These are phyloP conservation scores for Uria aalge DNA, from an alignment of 2,113 vertebrate species.

Conservation along the genomic window DNA sequence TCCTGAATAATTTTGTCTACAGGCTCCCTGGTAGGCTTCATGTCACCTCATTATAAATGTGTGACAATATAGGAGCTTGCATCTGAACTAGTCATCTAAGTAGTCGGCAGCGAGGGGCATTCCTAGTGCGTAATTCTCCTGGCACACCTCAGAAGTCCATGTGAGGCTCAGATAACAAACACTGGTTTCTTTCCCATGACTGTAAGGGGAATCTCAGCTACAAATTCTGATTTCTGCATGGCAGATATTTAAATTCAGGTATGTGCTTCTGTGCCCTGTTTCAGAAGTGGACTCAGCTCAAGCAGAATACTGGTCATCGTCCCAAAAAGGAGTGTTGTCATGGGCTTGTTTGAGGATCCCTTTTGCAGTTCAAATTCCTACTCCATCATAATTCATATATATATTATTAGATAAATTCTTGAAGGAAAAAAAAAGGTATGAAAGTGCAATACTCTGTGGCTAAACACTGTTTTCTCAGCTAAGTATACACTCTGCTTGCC, in stretches of 20 bases:
- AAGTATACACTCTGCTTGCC: not conserved
- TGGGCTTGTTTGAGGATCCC: not conserved
- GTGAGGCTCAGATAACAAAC: not conserved
- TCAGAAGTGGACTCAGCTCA: not conserved
- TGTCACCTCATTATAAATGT: not conserved
- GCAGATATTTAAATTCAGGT: not conserved
- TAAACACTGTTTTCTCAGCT: not conserved
- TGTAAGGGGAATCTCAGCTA: not conserved
- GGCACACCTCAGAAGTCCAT: not conserved
- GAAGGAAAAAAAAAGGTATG: too few relatives aligned
- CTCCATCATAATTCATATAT: not conserved
- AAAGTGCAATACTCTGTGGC: not conserved
- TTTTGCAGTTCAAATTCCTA: not conserved
- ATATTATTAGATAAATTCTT: not conserved
- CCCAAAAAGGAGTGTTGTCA: not conserved
- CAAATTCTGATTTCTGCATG: not conserved
- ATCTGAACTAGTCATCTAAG: not conserved
- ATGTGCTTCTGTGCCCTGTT: not conserved
- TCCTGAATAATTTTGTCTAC: not conserved
- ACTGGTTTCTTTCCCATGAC: not conserved
- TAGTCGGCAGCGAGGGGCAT: too few relatives aligned
- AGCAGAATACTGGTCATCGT: not conserved
- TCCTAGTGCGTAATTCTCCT: not conserved
- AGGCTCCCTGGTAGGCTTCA: not conserved
- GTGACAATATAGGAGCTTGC: not conserved